Evolutionary conservation across 2,797 vertebrate species (phyloP), one percentile per base, ranked within the genome.

Genomic region (Enteromius argenteus): DNA sequence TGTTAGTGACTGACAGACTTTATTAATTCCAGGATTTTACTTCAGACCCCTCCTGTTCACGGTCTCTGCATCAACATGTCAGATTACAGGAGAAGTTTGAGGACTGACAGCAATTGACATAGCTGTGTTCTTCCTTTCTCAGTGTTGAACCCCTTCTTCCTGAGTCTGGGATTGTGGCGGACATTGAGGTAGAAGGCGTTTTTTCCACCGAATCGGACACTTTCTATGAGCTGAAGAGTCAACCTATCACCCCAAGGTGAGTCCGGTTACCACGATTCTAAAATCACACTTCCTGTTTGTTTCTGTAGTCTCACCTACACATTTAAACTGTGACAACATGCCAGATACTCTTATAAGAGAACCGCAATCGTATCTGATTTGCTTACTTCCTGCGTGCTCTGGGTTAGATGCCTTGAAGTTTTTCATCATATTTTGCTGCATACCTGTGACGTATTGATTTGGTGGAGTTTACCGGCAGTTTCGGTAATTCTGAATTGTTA

Each of bases 141-240:
- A 97, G 96, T 86, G 93, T 97, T 87, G 94, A 94, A 84, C 93
- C 95, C 17, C 88, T 95, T 80, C 92, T 95, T 77, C 95, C 95
- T 9, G 97, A 97, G 90, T 97, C 97, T 1, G 97, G 96, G 10
- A 97, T 97, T 0, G 96, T 97, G 3, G 96, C 95, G 4, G 97
- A 97, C 90, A 97, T 97, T 10, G 96, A 97, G 83, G 91, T 96
- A 4, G 96, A 97, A 88, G 83, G 85, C 84, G 87, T 95, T 83
- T 86, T 96, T 51, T 88, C 94, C 0, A 92, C 95, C 1, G 94
- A 94, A 73, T 92, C 92, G 0, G 95, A 96, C 81, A 92, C 92
- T 6, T 97, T 96, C 91, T 97, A 97, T 77, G 92, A 97, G 91
- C 94, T 97, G 82, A 97, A 97, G 93, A 97, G 96, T 88, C 96